Base-by-base conservation (phyloP, 2,113 vertebrate species). In the Pholis gunnellus region DNA sequence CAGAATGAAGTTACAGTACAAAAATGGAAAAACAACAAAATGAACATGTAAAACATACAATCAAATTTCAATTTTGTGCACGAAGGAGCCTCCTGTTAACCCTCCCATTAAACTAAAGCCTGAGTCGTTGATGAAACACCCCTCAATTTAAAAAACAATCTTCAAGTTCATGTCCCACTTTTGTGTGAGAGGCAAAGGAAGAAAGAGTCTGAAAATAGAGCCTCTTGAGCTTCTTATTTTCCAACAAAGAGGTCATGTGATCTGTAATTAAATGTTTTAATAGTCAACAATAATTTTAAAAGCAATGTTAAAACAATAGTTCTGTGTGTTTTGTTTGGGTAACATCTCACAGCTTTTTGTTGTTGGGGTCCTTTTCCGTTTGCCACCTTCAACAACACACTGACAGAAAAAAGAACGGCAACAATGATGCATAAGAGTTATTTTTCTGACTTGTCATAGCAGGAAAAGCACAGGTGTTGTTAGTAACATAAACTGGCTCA, bases 11-110 rank as follows among this genome's bases (percentile, higher is more conserved):
- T n/a, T 3, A 60, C 38, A 73, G 17, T 50, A 29, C 27, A 36
- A 64, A 20, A 5, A 65, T 27, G 7, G 9, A 59, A 46, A 56
- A 72, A 59, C 27, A 36, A 31, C 64, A 54, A 65, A 31, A n/a
- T 0, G 11, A 34, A 73, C 9, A 1, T 36, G 1, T 65, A 22
- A 59, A 73, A 25, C 6, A 14, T 66, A 46, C 1, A 72, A 44
- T 81, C 46, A 56, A 56, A 18, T 27, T 80, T 25, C 13, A 56
- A 25, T 13, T 54, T 14, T 65, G 9, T 56, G 27, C 50, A 66
- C 18, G 4, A 34, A 9, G 15, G 2, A 60, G 14, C 5, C 22
- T 48, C 15, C 13, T 40, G n/a, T 38, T 27, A 27, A 38, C 42
- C 29, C 3, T 50, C 5, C 27, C 34, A 38, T 2, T 56, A 14